phyloP scores from a whole-genome alignment of 1,140 invertebrate species.

The Drosophila truncata region DNA sequence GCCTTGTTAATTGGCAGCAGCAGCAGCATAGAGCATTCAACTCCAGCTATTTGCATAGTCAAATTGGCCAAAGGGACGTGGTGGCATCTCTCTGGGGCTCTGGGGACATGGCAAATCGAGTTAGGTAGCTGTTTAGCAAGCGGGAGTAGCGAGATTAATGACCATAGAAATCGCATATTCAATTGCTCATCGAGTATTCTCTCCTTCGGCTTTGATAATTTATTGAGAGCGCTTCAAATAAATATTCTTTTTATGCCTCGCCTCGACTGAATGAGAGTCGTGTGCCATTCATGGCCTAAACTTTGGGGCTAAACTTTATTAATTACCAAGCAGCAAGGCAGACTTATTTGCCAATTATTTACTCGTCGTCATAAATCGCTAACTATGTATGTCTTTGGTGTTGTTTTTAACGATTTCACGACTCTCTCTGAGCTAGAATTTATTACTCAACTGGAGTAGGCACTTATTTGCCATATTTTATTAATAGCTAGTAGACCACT shows the following conservation, averaged over 20 bases:
- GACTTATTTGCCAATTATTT: constrained; percentile 67
- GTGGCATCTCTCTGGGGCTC: neutral
- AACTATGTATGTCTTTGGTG: constrained; percentile 3
- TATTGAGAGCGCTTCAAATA: constrained; percentile 73
- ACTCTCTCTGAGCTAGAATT: constrained; percentile 18
- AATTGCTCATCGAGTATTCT: constrained; percentile 68
- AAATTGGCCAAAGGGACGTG: constrained; percentile 57
- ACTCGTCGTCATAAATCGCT: constrained; percentile 39
- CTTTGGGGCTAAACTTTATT: constrained; percentile 77
- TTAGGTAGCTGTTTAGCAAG: constrained; percentile 44
- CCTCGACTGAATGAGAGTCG: constrained; percentile 3
- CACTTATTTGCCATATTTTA: constrained; percentile 13
- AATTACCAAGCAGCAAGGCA: constrained; percentile 61
- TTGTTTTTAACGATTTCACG: constrained; percentile 7
- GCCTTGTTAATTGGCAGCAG: constrained; percentile 77
- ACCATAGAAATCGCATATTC: constrained; percentile 74
- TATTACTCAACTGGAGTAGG: constrained; percentile 18
- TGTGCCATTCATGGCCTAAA: constrained; percentile 42
- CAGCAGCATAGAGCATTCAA: constrained; percentile 66
- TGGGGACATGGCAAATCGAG: constrained; percentile 19
- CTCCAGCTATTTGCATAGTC: constrained; percentile 71
- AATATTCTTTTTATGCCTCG: constrained; percentile 67
- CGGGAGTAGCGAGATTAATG: constrained; percentile 64
- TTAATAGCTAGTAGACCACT: neutral
- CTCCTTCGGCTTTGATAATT: constrained; percentile 76